A percentile compares a stretch with the other conserved stretches of the same genome.
phyloP scores from a whole-genome alignment of 2,113 vertebrate genomes.

The Illadopsis cleaveri region DNA sequence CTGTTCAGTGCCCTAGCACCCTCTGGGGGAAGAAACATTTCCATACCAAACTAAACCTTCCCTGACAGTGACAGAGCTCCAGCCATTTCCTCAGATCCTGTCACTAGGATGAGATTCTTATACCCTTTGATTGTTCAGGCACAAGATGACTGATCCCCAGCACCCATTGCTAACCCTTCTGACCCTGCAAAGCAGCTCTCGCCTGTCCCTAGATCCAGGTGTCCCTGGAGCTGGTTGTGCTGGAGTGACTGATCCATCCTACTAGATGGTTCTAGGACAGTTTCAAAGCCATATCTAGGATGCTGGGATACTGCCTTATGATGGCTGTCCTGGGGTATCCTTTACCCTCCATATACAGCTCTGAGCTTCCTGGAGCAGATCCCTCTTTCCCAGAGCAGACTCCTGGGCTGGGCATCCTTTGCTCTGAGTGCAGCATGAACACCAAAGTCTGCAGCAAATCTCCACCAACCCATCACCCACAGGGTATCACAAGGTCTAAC shows the following conservation, averaged over 20 bases:
- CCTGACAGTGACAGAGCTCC: background rate
- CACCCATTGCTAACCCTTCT: background rate
- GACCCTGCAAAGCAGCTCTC: background rate
- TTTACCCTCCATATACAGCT: background rate
- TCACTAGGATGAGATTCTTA: background rate
- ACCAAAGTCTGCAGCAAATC: background rate
- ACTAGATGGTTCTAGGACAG: background rate
- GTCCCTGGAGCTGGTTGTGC: background rate
- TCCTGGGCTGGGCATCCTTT: background rate
- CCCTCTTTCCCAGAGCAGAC: background rate
- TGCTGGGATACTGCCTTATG: background rate
- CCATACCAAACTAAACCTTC: background rate
- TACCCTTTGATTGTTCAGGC: background rate
- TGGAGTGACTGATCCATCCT: background rate
- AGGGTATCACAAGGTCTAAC: background rate
- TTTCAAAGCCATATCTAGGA: background rate
- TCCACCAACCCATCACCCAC: background rate
- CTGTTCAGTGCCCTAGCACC: background rate
- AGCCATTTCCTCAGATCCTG: background rate
- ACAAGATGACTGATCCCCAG: background rate
- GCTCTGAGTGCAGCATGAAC: background rate
- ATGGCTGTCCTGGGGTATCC: background rate
- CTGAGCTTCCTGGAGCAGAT: background rate
- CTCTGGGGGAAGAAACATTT: background rate
- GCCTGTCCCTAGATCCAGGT: background rate